These are phyloP conservation scores for Antrozous pallidus DNA, from an alignment of 2,797 vertebrate species.

Conservation along the genomic window DNA sequence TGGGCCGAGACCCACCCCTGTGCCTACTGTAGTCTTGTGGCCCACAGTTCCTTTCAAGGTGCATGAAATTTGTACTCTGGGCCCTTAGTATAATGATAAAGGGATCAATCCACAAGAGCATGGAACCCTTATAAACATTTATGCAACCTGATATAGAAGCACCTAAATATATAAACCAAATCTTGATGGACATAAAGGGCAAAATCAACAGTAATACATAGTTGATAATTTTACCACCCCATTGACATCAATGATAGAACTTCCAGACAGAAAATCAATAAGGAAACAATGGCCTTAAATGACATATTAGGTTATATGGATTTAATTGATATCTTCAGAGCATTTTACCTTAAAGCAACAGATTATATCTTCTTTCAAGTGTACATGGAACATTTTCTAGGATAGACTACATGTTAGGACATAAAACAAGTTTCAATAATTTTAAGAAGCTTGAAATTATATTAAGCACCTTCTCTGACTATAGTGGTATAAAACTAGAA, in stretches of 20 bases:
- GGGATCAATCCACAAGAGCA: not conserved
- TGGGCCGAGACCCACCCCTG: too few species aligned
- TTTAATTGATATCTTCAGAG: not conserved
- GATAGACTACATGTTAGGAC: not conserved
- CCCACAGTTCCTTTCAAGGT: too few species aligned
- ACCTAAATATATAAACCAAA: not conserved
- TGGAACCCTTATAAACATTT: not conserved
- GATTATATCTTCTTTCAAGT: not conserved
- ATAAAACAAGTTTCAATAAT: not conserved
- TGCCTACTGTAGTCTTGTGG: too few species aligned
- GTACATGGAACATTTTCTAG: not conserved
- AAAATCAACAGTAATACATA: not conserved
- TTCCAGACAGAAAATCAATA: not conserved
- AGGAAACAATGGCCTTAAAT: not conserved
- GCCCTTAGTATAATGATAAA: not conserved
- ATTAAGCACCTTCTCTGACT: not conserved
- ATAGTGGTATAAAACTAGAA: not conserved
- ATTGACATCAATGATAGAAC: not conserved
- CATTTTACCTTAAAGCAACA: not conserved
- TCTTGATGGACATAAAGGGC: not conserved
- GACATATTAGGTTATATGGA: not conserved
- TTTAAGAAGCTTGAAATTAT: not conserved
- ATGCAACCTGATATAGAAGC: not conserved
- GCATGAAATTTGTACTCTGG: too few species aligned
- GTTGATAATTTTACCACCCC: not conserved